These are phyloP conservation scores for Punctoribates punctum DNA, from an alignment of 2,888 invertebrate genomes.

Conservation along the genomic window DNA sequence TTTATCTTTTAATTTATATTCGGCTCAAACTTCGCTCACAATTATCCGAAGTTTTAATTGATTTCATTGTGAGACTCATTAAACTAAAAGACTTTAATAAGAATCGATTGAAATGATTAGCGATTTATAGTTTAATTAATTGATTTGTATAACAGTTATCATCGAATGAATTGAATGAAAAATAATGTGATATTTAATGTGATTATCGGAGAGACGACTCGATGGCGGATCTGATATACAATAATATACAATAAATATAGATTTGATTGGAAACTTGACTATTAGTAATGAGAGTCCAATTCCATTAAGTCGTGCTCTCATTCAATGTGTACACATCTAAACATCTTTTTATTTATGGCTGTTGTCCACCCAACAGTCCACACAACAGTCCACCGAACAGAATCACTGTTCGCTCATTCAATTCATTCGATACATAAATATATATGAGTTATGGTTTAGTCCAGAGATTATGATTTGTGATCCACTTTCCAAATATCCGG, in stretches of 20 bases:
- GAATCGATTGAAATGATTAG: too few species aligned
- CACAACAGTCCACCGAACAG: too few species aligned
- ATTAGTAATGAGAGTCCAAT: conserved; percentile 17
- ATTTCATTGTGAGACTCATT: too few species aligned
- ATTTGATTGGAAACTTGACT: conserved; percentile 18
- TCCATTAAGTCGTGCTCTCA: conserved; percentile 25
- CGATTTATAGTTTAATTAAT: too few species aligned
- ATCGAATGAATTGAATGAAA: background rate
- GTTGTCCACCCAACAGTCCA: background rate
- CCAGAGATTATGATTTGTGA: conserved; percentile 31
- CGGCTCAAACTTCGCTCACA: too few species aligned
- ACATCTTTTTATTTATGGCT: conserved; percentile 12
- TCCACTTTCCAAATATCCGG: conserved; percentile 30
- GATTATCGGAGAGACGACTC: background rate
- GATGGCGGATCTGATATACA: background rate
- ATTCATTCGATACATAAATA: conserved; percentile 17
- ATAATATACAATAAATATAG: background rate
- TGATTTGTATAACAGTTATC: background rate
- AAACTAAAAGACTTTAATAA: too few species aligned
- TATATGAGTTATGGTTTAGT: conserved; percentile 3
- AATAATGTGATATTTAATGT: background rate
- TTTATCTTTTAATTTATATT: too few species aligned
- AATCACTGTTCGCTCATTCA: conserved; percentile 11
- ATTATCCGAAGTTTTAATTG: too few species aligned
- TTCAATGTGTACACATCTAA: background rate